phyloP scores from a whole-genome alignment of 2,888 invertebrate genomes.

The Athrips mouffetella region DNA sequence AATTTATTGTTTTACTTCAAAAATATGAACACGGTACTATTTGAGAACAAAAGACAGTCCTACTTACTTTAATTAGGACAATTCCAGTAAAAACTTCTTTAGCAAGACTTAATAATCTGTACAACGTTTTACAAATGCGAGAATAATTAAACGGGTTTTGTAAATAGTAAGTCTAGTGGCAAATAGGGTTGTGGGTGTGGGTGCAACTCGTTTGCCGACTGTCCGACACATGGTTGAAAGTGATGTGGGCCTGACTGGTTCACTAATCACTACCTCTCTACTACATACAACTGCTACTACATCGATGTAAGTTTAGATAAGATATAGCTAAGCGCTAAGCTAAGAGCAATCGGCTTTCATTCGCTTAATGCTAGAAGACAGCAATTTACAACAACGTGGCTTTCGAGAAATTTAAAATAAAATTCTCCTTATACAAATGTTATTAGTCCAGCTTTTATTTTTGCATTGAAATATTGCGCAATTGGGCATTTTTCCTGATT shows the following conservation, averaged over 20 bases:
- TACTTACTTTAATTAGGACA: background rate
- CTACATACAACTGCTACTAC: background rate
- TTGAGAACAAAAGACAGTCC: background rate
- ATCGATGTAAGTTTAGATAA: background rate
- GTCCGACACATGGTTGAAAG: conserved; percentile 57
- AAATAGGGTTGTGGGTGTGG: conserved; percentile 16
- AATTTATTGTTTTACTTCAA: too few relatives aligned
- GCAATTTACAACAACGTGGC: conserved; percentile 15
- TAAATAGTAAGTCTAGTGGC: conserved; percentile 19
- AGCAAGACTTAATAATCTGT: background rate
- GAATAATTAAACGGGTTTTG: conserved; percentile 26
- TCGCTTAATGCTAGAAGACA: conserved; percentile 12
- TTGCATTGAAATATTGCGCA: too few relatives aligned
- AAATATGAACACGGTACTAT: too few relatives aligned
- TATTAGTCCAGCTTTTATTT: too few relatives aligned
- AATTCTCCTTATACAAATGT: too few relatives aligned
- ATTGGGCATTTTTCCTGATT: too few relatives aligned
- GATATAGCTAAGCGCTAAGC: background rate
- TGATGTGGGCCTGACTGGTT: conserved; percentile 29
- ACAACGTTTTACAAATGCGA: background rate
- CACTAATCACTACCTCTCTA: conserved; percentile 5
- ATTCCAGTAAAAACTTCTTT: background rate
- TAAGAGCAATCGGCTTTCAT: conserved; percentile 8
- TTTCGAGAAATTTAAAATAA: conserved; percentile 1
- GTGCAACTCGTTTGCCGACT: conserved; percentile 43